Evolutionary conservation across 1,140 invertebrate species (phyloP).

Genomic region (Lasioglossum albipes): DNA sequence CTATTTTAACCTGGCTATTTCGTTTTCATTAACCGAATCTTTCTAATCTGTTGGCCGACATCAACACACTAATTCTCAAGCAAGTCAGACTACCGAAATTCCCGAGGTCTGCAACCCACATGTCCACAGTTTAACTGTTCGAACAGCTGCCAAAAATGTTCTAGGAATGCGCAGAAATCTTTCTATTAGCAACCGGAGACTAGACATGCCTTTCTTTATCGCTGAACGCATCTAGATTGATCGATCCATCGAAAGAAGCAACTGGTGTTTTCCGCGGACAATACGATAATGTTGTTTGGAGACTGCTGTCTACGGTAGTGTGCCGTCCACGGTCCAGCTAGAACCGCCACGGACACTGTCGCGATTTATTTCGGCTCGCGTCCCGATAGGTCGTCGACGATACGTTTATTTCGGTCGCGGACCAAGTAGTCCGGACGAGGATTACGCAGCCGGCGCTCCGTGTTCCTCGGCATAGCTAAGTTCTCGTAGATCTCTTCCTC

Average conservation of each 20-base stretch:
- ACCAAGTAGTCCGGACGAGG: constrained; percentile 35
- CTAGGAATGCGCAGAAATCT: background rate
- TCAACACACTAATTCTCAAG: too few species aligned
- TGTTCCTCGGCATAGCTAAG: background rate
- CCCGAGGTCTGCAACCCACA: too few species aligned
- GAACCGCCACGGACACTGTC: constrained; percentile 27
- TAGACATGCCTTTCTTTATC: background rate
- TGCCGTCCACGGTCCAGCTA: background rate
- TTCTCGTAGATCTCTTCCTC: background rate
- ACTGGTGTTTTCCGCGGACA: background rate
- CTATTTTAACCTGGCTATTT: too few species aligned
- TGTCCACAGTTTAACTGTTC: too few species aligned
- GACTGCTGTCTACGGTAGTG: too few species aligned
- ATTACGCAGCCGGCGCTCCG: constrained; percentile 46
- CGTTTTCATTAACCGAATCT: too few species aligned
- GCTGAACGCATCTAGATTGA: background rate
- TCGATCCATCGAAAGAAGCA: background rate
- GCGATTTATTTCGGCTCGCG: constrained; percentile 61
- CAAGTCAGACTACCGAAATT: too few species aligned
- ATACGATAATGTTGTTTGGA: background rate
- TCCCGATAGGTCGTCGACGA: constrained; percentile 60
- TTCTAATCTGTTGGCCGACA: too few species aligned
- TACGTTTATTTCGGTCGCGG: constrained; percentile 59
- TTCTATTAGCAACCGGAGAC: too few species aligned
- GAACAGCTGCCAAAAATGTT: too few species aligned